These are phyloP conservation scores for Eupristina koningsbergeri DNA, from an alignment of 1,140 invertebrate genomes.

Conservation along the genomic window DNA sequence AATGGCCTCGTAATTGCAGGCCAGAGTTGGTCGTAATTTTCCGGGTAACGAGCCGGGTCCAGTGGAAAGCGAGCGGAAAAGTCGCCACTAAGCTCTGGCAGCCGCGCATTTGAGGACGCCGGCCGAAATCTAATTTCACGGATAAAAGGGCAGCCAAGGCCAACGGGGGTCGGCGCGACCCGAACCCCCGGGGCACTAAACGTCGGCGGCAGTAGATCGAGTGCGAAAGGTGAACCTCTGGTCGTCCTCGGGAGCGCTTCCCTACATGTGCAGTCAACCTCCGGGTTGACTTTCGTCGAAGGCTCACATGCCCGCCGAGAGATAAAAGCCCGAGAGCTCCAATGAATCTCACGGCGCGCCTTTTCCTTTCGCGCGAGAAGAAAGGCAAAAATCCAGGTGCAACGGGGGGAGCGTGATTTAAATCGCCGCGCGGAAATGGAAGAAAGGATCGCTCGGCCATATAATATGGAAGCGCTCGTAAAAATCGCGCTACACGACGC, in stretches of 20 bases:
- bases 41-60: no score
- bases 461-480: slow-evolving; percentile 15
- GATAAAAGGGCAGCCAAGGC: neutral
- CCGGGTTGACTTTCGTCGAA: neutral
- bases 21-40: no score
- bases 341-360: slow-evolving; percentile 1
- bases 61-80: no score
- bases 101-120: no score
- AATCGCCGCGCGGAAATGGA: slow-evolving; percentile 11
- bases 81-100: no score
- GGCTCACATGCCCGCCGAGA: neutral
- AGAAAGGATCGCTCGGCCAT: neutral
- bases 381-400: neutral
- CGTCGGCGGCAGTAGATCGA: no score
- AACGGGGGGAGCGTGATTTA: neutral
- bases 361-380: slow-evolving; percentile 20
- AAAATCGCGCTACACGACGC: neutral
- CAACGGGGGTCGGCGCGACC: no score
- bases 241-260: slow-evolving; percentile 57
- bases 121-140: neutral
- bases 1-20: neutral
- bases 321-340: neutral
- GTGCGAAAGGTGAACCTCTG: slow-evolving; percentile 55
- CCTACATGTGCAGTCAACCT: neutral
- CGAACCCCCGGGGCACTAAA: no score